These are phyloP conservation scores for Poeciliopsis occidentalis DNA, from an alignment of 2,113 vertebrate species.

Conservation along the genomic window DNA sequence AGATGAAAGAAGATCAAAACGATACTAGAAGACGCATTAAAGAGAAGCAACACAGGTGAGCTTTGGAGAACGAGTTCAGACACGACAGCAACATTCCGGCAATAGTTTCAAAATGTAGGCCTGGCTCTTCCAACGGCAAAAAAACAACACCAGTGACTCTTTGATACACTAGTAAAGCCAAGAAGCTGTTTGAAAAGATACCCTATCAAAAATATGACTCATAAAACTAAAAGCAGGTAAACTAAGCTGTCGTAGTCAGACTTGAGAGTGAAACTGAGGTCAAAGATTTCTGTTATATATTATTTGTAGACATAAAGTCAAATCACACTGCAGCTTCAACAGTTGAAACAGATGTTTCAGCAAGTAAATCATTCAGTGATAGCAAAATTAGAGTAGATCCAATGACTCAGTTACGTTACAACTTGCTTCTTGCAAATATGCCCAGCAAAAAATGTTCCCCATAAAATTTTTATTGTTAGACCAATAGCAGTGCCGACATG, in stretches of 20 bases:
- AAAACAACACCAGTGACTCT: too few species aligned
- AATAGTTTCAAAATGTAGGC: constrained; percentile 1
- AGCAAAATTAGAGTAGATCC: background rate
- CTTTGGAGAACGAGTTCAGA: constrained; percentile 39
- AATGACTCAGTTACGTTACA: background rate
- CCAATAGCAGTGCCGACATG: background rate
- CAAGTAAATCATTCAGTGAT: background rate
- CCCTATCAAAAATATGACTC: background rate
- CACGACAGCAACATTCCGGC: constrained; percentile 57
- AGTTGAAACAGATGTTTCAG: background rate
- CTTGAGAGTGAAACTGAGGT: background rate
- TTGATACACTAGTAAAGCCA: background rate
- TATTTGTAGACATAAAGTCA: background rate
- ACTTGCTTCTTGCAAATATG: background rate
- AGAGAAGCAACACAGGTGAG: background rate
- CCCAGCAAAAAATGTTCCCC: background rate
- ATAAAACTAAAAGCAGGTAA: background rate
- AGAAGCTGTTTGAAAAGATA: background rate
- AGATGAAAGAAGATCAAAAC: background rate
- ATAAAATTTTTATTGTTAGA: background rate
- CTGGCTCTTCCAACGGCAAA: background rate
- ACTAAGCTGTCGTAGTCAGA: background rate
- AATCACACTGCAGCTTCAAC: background rate
- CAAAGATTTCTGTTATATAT: background rate
- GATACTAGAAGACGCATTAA: background rate